Conservation (phyloP, 2,113 vertebrate species). For the Mungos mungo region DNA sequence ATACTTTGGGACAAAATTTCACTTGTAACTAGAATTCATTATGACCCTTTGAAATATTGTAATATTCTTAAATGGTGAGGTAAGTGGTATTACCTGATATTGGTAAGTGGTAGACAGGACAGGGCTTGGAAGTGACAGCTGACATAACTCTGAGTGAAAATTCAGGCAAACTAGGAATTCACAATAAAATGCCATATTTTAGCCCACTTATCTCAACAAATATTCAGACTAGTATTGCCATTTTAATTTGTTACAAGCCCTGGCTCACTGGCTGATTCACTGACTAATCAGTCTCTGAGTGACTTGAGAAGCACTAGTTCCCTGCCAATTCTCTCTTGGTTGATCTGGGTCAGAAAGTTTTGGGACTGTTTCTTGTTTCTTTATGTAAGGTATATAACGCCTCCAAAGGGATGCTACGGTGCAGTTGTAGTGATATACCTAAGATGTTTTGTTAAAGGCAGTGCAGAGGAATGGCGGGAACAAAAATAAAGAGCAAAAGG, state of each 20-base stretch:
- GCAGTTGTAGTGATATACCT: not conserved
- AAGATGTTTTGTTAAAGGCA: not conserved
- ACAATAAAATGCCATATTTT: not conserved
- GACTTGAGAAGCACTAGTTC: not conserved
- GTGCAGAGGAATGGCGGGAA: not conserved
- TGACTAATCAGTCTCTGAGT: not conserved
- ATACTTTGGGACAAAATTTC: not conserved
- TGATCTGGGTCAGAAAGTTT: not conserved
- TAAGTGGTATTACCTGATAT: not conserved
- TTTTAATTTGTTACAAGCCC: not conserved
- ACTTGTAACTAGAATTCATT: not conserved
- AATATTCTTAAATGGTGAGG: not conserved
- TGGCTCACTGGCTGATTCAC: not conserved
- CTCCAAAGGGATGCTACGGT: not conserved
- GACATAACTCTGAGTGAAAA: not conserved
- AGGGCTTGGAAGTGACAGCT: not conserved
- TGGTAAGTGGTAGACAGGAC: not conserved
- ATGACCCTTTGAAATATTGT: not conserved
- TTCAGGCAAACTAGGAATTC: not conserved
- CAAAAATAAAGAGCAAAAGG: not conserved
- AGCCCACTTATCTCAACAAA: not conserved
- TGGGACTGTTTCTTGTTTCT: not conserved
- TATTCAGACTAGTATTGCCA: not conserved
- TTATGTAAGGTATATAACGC: not conserved
- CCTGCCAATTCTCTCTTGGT: not conserved